These are phyloP conservation scores for Mola mola DNA, from an alignment of 2,113 vertebrate species.

Conservation along the genomic window DNA sequence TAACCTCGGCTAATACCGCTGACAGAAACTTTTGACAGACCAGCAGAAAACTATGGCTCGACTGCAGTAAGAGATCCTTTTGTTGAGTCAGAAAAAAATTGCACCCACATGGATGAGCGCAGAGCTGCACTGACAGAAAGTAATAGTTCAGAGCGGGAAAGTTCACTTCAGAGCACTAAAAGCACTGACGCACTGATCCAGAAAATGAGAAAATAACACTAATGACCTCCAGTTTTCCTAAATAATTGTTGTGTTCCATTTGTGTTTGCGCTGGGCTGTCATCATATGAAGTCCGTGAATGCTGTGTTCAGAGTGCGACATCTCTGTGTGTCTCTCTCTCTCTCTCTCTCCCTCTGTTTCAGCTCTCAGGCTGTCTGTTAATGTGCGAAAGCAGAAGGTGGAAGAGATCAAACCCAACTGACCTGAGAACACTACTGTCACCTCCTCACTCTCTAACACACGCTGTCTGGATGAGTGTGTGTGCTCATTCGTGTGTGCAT, in stretches of 20 bases:
- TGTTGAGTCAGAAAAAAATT: slow-evolving; percentile 63
- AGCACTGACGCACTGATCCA: slow-evolving; percentile 1
- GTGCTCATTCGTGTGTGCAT: slow-evolving; percentile 3
- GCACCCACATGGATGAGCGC: slow-evolving; percentile 43
- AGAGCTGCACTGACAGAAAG: slow-evolving; percentile 41
- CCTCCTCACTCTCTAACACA: slow-evolving; percentile 65
- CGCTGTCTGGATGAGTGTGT: slow-evolving; percentile 6
- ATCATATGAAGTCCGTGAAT: slow-evolving; percentile 44
- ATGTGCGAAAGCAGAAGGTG: slow-evolving; percentile 79
- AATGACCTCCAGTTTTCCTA: slow-evolving; percentile 17
- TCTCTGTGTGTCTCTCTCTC: slow-evolving; percentile 7
- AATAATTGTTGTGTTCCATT: too few relatives aligned
- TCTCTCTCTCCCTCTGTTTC: slow-evolving; percentile 50
- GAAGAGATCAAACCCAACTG: slow-evolving; percentile 77
- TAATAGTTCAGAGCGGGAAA: slow-evolving; percentile 27
- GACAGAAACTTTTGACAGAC: slow-evolving; percentile 71
- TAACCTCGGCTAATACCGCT: slow-evolving; percentile 72
- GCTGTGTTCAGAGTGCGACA: slow-evolving; percentile 28
- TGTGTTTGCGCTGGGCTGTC: slow-evolving; percentile 28
- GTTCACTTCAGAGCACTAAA: slow-evolving; percentile 16
- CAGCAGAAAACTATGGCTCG: slow-evolving; percentile 74
- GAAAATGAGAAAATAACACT: slow-evolving; percentile 17
- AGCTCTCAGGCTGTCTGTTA: slow-evolving; percentile 64
- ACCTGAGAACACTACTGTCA: slow-evolving; percentile 77
- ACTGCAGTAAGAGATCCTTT: slow-evolving; percentile 49